Evolutionary conservation across 2,797 vertebrate species (phyloP), one percentile per base, ranked within the genome.

Genomic region (Gymnoscopelus braueri): DNA sequence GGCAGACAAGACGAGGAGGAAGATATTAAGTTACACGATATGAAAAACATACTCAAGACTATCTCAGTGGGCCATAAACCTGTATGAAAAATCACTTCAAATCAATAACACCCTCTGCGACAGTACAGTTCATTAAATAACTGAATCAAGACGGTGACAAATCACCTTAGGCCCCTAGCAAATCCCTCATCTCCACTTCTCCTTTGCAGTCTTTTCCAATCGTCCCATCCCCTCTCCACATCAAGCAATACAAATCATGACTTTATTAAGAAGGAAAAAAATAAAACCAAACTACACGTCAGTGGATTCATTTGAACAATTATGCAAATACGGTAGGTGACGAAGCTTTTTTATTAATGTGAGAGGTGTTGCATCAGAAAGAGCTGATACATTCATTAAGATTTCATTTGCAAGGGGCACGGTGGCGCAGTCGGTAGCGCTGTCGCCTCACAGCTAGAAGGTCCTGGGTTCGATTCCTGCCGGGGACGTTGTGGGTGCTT

Each of bases 221-320:
- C 24, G 29, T 55, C 39, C 24, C 15, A 24, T 14, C 19, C 24
- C 65, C 63, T 50, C 72, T 72, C 83, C 60, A 75, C 77, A 76
- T 67, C 60, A 67, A 85, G 66, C 75, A 87, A 79, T 77, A 77
- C 81, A 74, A 80, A 86, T 87, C 87, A 86, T 83, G 69, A 79
- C 78, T 85, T 88, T 88, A 87, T 89, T 86, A 87, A 88, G 23
- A 9, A 26, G 3, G 87, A 85, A 72, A 79, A 64, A 82, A 77
- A 75, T 72, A 85, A 79, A 79, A 80, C 75, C 77, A 63, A 80
- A 62, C 35, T 58, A 55, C 1, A 53, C 48, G n/a, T 88, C 88
- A 88, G 79, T 86, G 85, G 83, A 88, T 92, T 93, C 80, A 92
- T 91, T 93, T 91, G 71, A 91, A 89, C 91, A 92, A 94, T 92